phyloP scores from a whole-genome alignment of 2,797 vertebrate species.

The Acanthurus lineatus region DNA sequence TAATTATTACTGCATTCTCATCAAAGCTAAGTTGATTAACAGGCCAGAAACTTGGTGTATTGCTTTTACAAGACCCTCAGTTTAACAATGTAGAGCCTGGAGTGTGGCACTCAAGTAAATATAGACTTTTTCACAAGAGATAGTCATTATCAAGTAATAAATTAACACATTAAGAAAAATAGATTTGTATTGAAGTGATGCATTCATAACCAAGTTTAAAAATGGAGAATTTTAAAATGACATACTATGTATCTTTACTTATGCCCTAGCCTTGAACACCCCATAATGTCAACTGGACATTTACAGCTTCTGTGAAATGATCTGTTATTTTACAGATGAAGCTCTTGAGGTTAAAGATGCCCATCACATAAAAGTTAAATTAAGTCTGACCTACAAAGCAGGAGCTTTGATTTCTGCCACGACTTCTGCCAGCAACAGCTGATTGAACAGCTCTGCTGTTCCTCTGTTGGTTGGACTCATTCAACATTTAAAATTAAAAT shows the following conservation, averaged over 20 bases:
- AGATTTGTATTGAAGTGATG: not conserved
- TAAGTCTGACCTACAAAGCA: not conserved
- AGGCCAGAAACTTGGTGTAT: not conserved
- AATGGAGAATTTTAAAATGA: not conserved
- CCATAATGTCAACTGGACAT: not conserved
- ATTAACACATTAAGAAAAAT: too few relatives aligned
- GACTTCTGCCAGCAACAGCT: not conserved
- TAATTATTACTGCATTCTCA: not conserved
- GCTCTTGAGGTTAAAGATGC: not conserved
- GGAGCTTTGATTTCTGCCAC: not conserved
- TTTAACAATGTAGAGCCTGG: not conserved
- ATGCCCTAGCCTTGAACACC: too few relatives aligned
- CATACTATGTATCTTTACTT: not conserved
- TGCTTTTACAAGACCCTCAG: not conserved
- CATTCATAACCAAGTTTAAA: not conserved
- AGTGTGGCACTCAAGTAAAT: conserved; percentile 13
- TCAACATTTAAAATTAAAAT: conserved; percentile 17
- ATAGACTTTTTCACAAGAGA: not conserved
- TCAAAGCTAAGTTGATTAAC: conserved; percentile 5
- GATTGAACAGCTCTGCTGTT: conserved; percentile 9
- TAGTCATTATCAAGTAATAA: not conserved
- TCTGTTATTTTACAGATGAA: not conserved
- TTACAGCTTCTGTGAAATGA: not conserved
- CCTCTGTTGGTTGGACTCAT: not conserved
- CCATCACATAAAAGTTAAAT: not conserved